phyloP scores from a whole-genome alignment of 2,888 invertebrate genomes.

The Lordiphosa andalusiaca region DNA sequence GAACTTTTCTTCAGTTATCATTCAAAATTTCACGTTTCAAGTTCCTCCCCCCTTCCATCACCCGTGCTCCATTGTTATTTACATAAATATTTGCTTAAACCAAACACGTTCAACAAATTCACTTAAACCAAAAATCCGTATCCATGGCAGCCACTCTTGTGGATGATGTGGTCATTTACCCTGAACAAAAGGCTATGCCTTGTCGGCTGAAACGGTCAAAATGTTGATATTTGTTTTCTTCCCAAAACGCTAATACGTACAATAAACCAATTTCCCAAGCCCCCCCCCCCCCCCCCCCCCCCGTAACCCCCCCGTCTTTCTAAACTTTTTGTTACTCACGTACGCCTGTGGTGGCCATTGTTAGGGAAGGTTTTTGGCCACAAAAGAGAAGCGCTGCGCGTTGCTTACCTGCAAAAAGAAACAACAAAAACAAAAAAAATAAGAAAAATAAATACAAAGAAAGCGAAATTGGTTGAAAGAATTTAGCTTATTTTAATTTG shows the following conservation, averaged over 20 bases:
- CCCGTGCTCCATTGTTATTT: no score
- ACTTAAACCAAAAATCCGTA: conserved; percentile 20
- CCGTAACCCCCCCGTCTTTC: conserved; percentile 8
- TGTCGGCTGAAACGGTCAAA: conserved; percentile 50
- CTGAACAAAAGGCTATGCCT: conserved; percentile 20
- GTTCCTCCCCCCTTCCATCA: not conserved
- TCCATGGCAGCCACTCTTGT: conserved; percentile 13
- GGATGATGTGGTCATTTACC: conserved; percentile 33
- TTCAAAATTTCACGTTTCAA: not conserved
- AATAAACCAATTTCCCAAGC: conserved; percentile 29
- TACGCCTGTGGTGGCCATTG: conserved; percentile 52
- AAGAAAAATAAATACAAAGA: conserved; percentile 34
- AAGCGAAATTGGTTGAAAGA: conserved; percentile 47
- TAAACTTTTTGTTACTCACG: conserved; percentile 44
- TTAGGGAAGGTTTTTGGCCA: conserved; percentile 17
- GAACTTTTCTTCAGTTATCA: no score
- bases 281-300: not conserved
- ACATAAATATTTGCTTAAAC: conserved; percentile 16
- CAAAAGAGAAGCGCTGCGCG: not conserved
- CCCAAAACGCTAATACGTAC: conserved; percentile 56
- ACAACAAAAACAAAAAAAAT: conserved; percentile 14
- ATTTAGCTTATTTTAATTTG: conserved; percentile 25
- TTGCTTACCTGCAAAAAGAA: conserved; percentile 55
- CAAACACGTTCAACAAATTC: conserved; percentile 25
- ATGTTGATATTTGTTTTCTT: conserved; percentile 60